phyloP scores from a whole-genome alignment of 2,888 invertebrate genomes.

The Calliscelio sp. region DNA sequence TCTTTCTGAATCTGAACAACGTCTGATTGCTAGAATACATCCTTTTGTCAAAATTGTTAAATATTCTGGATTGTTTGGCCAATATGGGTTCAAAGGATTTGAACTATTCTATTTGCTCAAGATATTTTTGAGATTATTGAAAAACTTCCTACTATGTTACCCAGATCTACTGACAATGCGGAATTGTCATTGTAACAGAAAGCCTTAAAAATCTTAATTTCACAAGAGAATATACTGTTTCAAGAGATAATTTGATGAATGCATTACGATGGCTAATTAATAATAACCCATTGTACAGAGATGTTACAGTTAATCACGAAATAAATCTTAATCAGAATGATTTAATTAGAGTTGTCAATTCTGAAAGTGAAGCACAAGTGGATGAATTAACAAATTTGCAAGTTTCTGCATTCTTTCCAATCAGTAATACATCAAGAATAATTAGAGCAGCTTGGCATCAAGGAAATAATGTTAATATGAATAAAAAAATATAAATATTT shows the following conservation, averaged over 20 bases:
- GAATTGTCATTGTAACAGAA: not conserved
- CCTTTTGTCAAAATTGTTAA: not conserved
- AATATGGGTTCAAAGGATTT: not conserved
- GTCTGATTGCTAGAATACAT: not conserved
- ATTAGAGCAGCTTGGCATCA: constrained; percentile 7
- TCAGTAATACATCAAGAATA: not conserved
- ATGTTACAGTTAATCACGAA: not conserved
- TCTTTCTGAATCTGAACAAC: not conserved
- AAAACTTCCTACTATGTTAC: constrained; percentile 6
- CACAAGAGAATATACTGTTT: not conserved
- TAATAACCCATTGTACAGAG: not conserved
- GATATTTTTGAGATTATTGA: not conserved
- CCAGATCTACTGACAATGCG: not conserved
- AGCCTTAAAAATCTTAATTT: not conserved
- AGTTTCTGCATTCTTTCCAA: too few relatives aligned
- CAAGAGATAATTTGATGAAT: not conserved
- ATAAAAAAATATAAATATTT: too few relatives aligned
- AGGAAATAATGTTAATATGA: not conserved
- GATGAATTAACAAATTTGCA: not conserved
- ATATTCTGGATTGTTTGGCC: not conserved
- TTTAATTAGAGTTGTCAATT: not conserved
- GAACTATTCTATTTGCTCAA: not conserved
- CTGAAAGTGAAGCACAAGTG: not conserved
- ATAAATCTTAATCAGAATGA: not conserved
- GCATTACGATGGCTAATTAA: not conserved